A percentile compares a stretch with the other conserved stretches of the same genome.
phyloP scores from a whole-genome alignment of 2,797 vertebrate species.

The Pseudochirops cupreus region DNA sequence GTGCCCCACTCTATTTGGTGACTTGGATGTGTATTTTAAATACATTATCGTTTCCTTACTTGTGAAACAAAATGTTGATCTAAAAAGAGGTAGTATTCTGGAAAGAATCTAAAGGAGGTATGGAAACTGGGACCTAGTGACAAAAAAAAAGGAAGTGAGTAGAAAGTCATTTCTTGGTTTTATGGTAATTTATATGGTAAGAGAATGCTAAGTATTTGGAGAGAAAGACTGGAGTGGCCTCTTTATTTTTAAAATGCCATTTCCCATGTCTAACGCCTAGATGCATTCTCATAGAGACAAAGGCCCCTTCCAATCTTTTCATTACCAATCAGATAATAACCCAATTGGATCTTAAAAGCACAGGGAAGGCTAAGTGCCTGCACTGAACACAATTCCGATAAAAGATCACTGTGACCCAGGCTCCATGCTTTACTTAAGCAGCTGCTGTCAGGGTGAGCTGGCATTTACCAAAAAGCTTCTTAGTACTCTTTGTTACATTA shows the following conservation, averaged over 20 bases:
- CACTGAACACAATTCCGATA: not conserved
- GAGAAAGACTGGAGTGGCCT: not conserved
- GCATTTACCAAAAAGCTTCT: not conserved
- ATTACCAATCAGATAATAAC: conserved; percentile 3
- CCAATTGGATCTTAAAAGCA: conserved; percentile 2
- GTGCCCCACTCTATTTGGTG: not conserved
- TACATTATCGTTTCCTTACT: not conserved
- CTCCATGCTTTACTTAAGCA: not conserved
- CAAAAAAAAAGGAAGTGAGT: not conserved
- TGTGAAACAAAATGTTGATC: not conserved
- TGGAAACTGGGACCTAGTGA: not conserved
- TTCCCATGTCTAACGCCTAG: not conserved
- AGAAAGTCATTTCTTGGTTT: not conserved
- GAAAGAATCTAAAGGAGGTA: not conserved
- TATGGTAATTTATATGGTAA: not conserved
- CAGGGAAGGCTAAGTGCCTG: not conserved
- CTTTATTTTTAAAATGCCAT: not conserved
- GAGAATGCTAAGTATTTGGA: not conserved
- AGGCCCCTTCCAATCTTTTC: not conserved
- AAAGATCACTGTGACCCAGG: not conserved
- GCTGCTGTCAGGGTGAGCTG: not conserved
- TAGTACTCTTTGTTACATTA: not conserved
- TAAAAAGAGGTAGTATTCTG: not conserved
- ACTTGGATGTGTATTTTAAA: not conserved
- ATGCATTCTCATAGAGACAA: not conserved